Evolutionary conservation across 2,113 vertebrate genomes (phyloP).

Genomic region (Aramus guarauna): DNA sequence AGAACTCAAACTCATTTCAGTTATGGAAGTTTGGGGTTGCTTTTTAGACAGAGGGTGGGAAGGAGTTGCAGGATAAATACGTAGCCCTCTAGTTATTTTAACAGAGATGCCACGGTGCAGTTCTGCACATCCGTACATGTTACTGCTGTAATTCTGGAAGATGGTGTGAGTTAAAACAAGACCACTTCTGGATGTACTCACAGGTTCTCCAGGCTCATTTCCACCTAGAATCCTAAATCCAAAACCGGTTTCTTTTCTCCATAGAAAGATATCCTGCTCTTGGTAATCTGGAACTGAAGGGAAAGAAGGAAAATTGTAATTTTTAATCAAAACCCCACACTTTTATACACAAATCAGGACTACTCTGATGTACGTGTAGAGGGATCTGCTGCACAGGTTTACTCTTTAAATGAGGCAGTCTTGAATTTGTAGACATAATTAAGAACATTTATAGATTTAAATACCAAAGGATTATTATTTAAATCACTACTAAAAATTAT

Average conservation of each 20-base stretch:
- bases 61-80: neutral
- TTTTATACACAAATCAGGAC: neutral
- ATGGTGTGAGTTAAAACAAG: neutral
- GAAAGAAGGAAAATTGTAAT: conserved; percentile 1
- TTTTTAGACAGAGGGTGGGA: neutral
- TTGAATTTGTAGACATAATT: neutral
- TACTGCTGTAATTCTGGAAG: neutral
- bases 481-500: neutral
- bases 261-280: conserved; percentile 99
- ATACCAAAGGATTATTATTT: neutral
- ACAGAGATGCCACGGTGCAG: neutral
- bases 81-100: neutral
- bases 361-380: neutral
- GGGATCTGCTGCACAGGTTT: neutral
- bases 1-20: neutral
- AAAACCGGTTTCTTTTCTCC: conserved; percentile 98
- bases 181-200: conserved; percentile 71
- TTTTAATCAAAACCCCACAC: neutral
- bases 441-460: neutral
- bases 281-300: conserved; percentile 95
- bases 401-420: neutral
- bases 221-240: conserved; percentile 99
- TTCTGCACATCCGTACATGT: neutral
- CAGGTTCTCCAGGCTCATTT: conserved; percentile 98
- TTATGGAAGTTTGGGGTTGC: neutral